These are phyloP conservation scores for Oreochromis niloticus DNA, from an alignment of 2,113 vertebrate genomes.

Conservation along the genomic window DNA sequence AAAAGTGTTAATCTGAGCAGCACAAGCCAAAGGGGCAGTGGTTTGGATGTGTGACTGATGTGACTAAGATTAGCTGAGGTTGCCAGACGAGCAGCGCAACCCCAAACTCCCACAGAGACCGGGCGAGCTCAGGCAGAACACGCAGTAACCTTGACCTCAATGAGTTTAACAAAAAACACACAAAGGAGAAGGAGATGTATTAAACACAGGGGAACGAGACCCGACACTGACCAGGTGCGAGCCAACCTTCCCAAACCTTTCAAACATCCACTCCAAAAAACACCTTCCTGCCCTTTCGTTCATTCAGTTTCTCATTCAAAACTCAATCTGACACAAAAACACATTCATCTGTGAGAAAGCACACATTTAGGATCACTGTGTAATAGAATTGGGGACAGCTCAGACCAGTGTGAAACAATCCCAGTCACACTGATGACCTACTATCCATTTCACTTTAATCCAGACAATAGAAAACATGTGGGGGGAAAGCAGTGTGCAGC, in stretches of 20 bases:
- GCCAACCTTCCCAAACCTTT: background rate
- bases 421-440: background rate
- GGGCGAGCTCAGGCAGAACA: constrained; percentile 1
- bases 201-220: background rate
- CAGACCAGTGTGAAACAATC: background rate
- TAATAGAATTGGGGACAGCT: background rate
- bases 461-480: constrained; percentile 19
- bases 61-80: constrained; percentile 30
- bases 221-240: background rate
- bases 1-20: background rate
- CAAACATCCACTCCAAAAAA: background rate
- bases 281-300: background rate
- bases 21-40: background rate
- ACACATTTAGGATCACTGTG: background rate
- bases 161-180: background rate
- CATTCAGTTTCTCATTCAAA: background rate
- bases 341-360: background rate
- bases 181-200: background rate
- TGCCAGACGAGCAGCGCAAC: constrained; percentile 33
- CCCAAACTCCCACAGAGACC: constrained; percentile 51
- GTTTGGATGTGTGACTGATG: constrained; percentile 27
- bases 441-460: constrained; percentile 26
- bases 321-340: background rate
- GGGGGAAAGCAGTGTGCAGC: background rate
- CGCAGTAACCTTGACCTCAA: constrained; percentile 17